These are phyloP conservation scores for Cydia pomonella DNA, from an alignment of 1,140 invertebrate species.

Conservation along the genomic window DNA sequence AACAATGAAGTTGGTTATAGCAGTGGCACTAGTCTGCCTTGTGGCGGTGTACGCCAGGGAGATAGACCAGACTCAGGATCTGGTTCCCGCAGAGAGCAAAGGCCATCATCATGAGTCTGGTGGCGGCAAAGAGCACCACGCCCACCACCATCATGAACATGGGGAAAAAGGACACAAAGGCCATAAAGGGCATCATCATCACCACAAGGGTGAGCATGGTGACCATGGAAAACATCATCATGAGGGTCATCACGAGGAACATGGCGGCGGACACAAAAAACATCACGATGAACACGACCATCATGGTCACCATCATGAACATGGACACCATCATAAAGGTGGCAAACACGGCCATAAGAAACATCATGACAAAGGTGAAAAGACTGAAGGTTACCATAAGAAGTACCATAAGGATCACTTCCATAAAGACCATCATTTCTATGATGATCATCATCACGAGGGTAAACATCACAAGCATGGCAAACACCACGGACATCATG, in stretches of 20 bases:
- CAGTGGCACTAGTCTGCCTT: constrained; percentile 63
- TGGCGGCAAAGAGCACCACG: constrained; percentile 78
- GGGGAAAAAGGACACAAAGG: constrained; percentile 70
- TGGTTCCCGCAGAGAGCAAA: constrained; percentile 81
- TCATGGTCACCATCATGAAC: constrained; percentile 69
- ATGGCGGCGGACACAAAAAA: constrained; percentile 68
- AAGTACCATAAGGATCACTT: constrained; percentile 74
- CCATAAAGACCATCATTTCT: constrained; percentile 76
- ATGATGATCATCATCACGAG: constrained; percentile 69
- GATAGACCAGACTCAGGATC: constrained; percentile 61
- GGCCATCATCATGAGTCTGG: constrained; percentile 84
- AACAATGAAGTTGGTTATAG: constrained; percentile 69
- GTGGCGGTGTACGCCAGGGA: constrained; percentile 61
- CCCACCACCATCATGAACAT: constrained; percentile 70
- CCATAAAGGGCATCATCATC: constrained; percentile 72
- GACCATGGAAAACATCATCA: constrained; percentile 68
- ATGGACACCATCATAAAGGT: constrained; percentile 72
- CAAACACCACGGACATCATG: constrained; percentile 68
- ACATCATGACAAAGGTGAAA: constrained; percentile 71
- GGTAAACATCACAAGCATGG: constrained; percentile 74
- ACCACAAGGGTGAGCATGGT: constrained; percentile 70
- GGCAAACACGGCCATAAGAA: constrained; percentile 70
- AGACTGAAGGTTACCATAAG: constrained; percentile 73
- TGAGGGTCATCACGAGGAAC: constrained; percentile 65
- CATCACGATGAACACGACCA: constrained; percentile 71